A percentile compares a stretch with the other conserved stretches of the same genome.
These are phyloP conservation scores for Aphidius gifuensis DNA, from an alignment of 1,140 invertebrate species.

Conservation along the genomic window DNA sequence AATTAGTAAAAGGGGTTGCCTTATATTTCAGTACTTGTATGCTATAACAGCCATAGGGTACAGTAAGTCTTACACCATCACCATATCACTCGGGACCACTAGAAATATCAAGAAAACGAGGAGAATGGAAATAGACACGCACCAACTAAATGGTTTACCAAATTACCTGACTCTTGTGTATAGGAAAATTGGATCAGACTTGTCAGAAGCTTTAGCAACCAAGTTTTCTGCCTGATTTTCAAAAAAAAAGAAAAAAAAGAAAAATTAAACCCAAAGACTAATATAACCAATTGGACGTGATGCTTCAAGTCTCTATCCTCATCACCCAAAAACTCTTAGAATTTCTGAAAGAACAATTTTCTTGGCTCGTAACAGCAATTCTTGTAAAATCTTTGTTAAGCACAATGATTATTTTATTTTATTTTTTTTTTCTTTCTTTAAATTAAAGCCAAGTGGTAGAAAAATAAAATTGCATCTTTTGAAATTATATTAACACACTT, in stretches of 20 bases:
- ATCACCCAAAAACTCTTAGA: too few species aligned
- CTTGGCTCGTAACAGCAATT: too few species aligned
- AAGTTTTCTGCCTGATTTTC: background rate
- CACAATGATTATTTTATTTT: background rate
- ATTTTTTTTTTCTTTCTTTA: background rate
- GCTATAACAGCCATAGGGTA: slow-evolving; percentile 29
- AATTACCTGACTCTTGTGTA: slow-evolving; percentile 32
- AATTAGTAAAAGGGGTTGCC: slow-evolving; percentile 41
- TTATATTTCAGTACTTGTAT: slow-evolving; percentile 32
- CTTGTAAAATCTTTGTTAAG: slow-evolving; percentile 1
- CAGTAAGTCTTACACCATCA: background rate
- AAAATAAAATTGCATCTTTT: background rate
- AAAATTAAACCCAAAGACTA: slow-evolving; percentile 5
- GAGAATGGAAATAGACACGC: slow-evolving; percentile 40
- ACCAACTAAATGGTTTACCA: slow-evolving; percentile 41
- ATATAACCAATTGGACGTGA: too few species aligned
- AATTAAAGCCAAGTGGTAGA: slow-evolving; percentile 8
- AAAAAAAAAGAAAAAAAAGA: background rate
- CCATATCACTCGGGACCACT: slow-evolving; percentile 3
- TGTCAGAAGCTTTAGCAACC: slow-evolving; percentile 21
- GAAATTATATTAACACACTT: background rate
- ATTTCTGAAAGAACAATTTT: too few species aligned
- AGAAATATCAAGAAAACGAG: slow-evolving; percentile 38
- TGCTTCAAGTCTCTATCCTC: too few species aligned
- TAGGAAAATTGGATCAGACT: slow-evolving; percentile 43